phyloP scores from a whole-genome alignment of 2,113 vertebrate genomes.

The Dipodomys ordii region DNA sequence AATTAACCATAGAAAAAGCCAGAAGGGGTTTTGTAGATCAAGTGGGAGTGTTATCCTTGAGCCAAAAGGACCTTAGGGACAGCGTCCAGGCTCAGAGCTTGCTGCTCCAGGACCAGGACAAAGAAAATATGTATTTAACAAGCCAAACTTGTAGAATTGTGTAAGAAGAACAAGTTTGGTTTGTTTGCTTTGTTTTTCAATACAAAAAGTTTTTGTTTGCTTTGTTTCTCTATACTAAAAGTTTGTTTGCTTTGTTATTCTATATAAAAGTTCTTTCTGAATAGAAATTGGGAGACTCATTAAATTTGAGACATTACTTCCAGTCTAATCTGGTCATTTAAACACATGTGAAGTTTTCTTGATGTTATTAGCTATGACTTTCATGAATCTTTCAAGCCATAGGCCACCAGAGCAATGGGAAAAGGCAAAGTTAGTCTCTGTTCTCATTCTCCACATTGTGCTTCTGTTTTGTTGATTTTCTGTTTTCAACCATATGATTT shows the following conservation, averaged over 20 bases:
- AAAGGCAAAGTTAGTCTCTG: neutral
- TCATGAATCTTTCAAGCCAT: neutral
- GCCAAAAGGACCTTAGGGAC: too few relatives aligned
- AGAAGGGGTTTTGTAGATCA: too few relatives aligned
- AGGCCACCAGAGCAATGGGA: neutral
- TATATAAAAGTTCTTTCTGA: slow-evolving; percentile 18
- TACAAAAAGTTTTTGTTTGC: neutral
- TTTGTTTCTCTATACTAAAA: neutral
- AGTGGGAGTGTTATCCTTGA: too few relatives aligned
- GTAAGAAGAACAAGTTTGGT: neutral
- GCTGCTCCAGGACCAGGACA: neutral
- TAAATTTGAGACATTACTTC: slow-evolving; percentile 33
- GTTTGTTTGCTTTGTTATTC: neutral
- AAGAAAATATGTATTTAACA: slow-evolving; percentile 3
- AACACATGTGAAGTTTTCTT: neutral
- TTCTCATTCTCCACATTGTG: neutral
- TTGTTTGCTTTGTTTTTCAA: neutral
- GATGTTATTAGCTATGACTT: neutral
- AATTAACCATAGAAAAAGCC: too few relatives aligned
- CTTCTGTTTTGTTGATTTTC: neutral
- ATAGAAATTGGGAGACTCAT: slow-evolving; percentile 23
- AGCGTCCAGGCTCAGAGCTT: neutral
- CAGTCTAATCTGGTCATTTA: neutral
- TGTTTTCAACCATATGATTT: neutral
- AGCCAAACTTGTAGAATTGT: neutral